Conservation (phyloP, 2,888 invertebrate genomes). For the Desoria tigrina region DNA sequence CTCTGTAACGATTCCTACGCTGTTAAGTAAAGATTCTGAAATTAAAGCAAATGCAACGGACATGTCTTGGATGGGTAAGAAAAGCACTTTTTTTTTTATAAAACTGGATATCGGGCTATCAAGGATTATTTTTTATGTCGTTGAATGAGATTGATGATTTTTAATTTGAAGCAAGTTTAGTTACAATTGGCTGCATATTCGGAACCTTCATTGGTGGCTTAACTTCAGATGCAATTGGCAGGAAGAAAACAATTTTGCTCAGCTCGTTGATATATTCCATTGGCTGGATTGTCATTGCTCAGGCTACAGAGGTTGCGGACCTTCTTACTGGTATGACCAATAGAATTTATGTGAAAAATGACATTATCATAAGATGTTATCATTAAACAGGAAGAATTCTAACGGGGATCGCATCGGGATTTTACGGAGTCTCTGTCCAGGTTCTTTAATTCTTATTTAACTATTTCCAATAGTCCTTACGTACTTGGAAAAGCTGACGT, state of each 20-base stretch:
- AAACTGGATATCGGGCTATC: too few relatives aligned
- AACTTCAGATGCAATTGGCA: conserved; percentile 46
- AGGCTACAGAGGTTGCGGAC: conserved; percentile 43
- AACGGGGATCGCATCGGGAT: conserved; percentile 51
- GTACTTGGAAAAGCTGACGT: too few relatives aligned
- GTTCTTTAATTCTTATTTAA: too few relatives aligned
- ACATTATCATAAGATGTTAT: not conserved
- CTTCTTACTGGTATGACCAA: conserved; percentile 39
- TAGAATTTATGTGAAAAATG: not conserved
- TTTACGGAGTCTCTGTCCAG: conserved; percentile 51
- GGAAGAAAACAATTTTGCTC: conserved; percentile 50
- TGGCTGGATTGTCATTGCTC: conserved; percentile 51
- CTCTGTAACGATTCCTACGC: conserved; percentile 45
- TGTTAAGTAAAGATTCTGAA: conserved; percentile 43
- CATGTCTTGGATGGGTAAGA: conserved; percentile 52
- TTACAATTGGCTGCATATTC: conserved; percentile 48
- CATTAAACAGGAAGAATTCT: conserved; percentile 35
- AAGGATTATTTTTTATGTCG: too few relatives aligned
- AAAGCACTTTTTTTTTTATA: not conserved
- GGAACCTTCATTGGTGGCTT: conserved; percentile 48
- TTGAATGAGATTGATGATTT: too few relatives aligned
- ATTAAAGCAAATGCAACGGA: conserved; percentile 41
- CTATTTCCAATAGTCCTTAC: not conserved
- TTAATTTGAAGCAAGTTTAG: conserved; percentile 41
- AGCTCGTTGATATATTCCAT: conserved; percentile 47